phyloP scores from a whole-genome alignment of 2,113 vertebrate genomes.

The Conger conger region DNA sequence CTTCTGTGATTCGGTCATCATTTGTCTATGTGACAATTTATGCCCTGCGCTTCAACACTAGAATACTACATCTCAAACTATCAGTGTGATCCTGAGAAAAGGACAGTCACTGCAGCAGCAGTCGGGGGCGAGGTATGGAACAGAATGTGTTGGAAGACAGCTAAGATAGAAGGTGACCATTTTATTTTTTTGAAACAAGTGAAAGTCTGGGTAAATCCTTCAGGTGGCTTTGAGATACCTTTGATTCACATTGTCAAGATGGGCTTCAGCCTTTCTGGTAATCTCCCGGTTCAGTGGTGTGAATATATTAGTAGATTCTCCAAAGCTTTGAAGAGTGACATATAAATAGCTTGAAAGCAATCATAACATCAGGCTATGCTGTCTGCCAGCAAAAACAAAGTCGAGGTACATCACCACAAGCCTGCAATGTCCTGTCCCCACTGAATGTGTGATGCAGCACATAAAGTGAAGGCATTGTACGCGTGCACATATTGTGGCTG shows the following conservation, averaged over 20 bases:
- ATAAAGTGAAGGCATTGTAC: not conserved
- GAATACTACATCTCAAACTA: too few species aligned
- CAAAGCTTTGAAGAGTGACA: conserved; percentile 60
- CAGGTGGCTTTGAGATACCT: not conserved
- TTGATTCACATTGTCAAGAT: conserved; percentile 47
- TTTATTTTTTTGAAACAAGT: too few species aligned
- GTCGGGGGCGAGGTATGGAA: too few species aligned
- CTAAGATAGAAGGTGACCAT: too few species aligned
- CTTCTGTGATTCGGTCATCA: too few species aligned
- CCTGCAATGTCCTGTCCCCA: not conserved
- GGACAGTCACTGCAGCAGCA: too few species aligned
- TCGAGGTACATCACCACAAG: conserved; percentile 44
- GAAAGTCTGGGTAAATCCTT: not conserved
- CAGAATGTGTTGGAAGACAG: too few species aligned
- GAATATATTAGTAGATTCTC: conserved; percentile 66
- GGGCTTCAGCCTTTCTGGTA: conserved; percentile 60
- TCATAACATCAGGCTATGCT: conserved; percentile 58
- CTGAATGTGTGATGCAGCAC: not conserved
- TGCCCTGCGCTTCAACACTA: too few species aligned
- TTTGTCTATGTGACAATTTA: too few species aligned
- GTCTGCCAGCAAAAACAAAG: conserved; percentile 57
- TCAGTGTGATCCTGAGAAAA: too few species aligned
- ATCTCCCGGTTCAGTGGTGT: conserved; percentile 56
- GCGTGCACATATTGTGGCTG: not conserved
- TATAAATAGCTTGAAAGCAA: conserved; percentile 66